phyloP scores from a whole-genome alignment of 2,113 vertebrate genomes.

The Climacteris rufus region DNA sequence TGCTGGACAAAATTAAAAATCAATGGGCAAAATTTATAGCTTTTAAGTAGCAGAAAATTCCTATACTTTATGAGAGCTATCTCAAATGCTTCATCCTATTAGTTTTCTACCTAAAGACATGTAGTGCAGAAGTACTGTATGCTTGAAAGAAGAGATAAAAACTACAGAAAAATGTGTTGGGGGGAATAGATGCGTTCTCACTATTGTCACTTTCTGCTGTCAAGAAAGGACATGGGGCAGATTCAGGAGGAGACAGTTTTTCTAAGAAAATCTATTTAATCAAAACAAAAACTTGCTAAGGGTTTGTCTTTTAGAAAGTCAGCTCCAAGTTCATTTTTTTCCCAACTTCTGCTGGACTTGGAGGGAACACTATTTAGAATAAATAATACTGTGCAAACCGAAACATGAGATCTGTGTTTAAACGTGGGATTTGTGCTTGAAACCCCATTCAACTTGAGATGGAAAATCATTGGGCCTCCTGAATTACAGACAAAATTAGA shows the following conservation, averaged over 20 bases:
- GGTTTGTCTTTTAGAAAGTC: neutral
- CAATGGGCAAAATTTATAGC: neutral
- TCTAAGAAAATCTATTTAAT: constrained; percentile 10
- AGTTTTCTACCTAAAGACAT: neutral
- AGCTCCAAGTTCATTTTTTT: neutral
- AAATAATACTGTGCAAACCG: neutral
- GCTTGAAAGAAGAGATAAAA: neutral
- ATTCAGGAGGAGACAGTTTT: neutral
- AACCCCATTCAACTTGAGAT: neutral
- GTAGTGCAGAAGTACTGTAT: neutral
- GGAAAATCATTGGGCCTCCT: neutral
- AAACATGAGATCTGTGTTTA: neutral
- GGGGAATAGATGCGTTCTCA: neutral
- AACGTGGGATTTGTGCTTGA: neutral
- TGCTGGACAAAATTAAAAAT: neutral
- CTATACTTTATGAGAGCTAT: neutral
- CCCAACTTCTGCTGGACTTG: neutral
- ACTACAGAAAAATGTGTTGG: neutral
- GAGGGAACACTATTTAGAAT: neutral
- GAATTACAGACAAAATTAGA: neutral
- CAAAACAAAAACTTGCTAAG: neutral
- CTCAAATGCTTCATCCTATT: neutral
- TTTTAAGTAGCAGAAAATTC: neutral
- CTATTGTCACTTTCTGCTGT: neutral
- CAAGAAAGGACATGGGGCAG: neutral